These are phyloP conservation scores for Tetragnatha montana DNA, from an alignment of 2,888 invertebrate genomes.

Conservation along the genomic window DNA sequence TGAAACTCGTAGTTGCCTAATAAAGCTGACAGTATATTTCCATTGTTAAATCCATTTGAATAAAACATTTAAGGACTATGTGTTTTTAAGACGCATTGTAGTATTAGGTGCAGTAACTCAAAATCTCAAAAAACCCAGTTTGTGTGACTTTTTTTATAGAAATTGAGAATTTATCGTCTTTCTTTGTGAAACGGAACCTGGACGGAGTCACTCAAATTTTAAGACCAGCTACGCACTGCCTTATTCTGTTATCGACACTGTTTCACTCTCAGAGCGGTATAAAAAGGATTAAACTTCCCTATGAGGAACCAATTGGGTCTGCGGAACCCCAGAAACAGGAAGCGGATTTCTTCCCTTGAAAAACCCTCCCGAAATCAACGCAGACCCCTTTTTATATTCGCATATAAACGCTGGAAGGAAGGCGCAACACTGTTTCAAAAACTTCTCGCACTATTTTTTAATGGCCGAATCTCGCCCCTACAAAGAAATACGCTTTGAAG, in stretches of 20 bases:
- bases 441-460: constrained; percentile 20
- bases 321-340: background rate
- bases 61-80: too few relatives aligned
- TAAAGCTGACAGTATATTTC: too few relatives aligned
- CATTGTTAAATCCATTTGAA: too few relatives aligned
- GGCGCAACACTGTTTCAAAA: background rate
- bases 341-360: background rate
- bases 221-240: too few relatives aligned
- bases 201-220: too few relatives aligned
- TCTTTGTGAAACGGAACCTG: too few relatives aligned
- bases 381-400: background rate
- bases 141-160: too few relatives aligned
- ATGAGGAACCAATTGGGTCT: background rate
- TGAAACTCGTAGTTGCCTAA: too few relatives aligned
- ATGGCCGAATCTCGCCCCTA: constrained; percentile 16
- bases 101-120: too few relatives aligned
- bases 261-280: background rate
- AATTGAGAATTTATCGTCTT: too few relatives aligned
- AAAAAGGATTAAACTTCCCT: background rate
- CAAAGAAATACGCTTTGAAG: constrained; percentile 47
- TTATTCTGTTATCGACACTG: background rate
- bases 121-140: too few relatives aligned
- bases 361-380: constrained; percentile 2
- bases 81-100: too few relatives aligned
- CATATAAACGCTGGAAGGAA: background rate